These are phyloP conservation scores for Campylorhamphus procurvoides DNA, from an alignment of 2,113 vertebrate species.

Conservation along the genomic window DNA sequence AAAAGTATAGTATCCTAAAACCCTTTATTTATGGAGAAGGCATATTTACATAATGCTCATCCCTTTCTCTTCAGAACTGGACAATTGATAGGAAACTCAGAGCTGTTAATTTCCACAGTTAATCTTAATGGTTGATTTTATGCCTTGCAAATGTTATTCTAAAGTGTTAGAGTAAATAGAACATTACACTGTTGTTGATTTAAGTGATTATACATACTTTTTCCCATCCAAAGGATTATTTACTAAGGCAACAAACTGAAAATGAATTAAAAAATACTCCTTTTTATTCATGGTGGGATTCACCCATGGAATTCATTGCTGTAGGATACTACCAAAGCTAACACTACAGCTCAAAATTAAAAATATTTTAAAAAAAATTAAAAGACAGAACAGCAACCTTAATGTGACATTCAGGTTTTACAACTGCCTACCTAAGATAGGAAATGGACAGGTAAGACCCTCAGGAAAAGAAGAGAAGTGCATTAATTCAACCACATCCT, in stretches of 20 bases:
- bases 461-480: background rate
- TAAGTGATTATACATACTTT: constrained; percentile 59
- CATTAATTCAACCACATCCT: constrained; percentile 47
- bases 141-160: constrained; percentile 51
- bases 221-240: constrained; percentile 53
- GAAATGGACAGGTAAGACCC: constrained; percentile 36
- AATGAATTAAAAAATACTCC: background rate
- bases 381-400: background rate
- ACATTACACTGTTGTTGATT: constrained; percentile 49
- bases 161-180: constrained; percentile 54
- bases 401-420: constrained; percentile 25
- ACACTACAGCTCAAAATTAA: background rate
- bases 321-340: constrained; percentile 11
- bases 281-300: background rate
- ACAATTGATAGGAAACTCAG: constrained; percentile 31
- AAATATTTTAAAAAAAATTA: background rate
- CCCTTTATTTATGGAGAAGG: background rate
- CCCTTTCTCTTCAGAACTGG: constrained; percentile 18
- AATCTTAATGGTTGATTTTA: constrained; percentile 31
- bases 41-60: background rate
- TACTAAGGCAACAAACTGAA: constrained; percentile 53
- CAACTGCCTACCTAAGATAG: background rate
- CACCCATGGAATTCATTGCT: background rate
- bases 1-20: background rate
- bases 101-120: constrained; percentile 45